phyloP scores from a whole-genome alignment of 2,797 vertebrate species.

The Urocyon cinereoargenteus region DNA sequence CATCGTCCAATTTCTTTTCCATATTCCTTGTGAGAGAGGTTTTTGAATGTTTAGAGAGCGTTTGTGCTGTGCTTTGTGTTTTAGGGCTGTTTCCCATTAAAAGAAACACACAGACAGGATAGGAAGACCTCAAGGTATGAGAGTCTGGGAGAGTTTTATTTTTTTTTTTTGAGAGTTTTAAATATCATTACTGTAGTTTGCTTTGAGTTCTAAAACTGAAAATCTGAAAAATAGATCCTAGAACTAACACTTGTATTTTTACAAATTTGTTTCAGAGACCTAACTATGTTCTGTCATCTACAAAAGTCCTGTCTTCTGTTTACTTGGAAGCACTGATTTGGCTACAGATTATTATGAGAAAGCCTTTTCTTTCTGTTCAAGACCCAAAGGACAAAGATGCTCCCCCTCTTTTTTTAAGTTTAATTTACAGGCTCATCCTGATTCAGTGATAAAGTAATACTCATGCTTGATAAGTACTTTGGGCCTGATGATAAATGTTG shows the following conservation, averaged over 20 bases:
- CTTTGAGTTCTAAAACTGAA: not conserved
- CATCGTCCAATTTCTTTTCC: not conserved
- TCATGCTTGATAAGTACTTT: constrained; percentile 20
- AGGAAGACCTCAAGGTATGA: not conserved
- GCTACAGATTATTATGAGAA: not conserved
- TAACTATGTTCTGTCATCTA: not conserved
- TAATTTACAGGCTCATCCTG: constrained; percentile 43
- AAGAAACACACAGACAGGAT: not conserved
- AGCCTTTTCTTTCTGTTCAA: not conserved
- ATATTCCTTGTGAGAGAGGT: not conserved
- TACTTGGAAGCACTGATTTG: not conserved
- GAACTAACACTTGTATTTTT: not conserved
- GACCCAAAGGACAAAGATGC: not conserved
- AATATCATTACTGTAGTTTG: not conserved
- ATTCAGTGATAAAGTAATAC: constrained; percentile 54
- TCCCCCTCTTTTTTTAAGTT: not conserved
- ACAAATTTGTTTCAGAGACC: not conserved
- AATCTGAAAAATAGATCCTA: not conserved
- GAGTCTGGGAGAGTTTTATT: not conserved
- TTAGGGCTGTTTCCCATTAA: not conserved
- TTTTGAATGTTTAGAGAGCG: not conserved
- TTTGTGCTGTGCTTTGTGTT: not conserved
- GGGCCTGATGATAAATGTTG: constrained; percentile 72
- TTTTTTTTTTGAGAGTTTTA: constrained; percentile 1
- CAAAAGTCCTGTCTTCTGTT: not conserved